Percentiles rank a stretch among this genome's conserved stretches.
Conservation (phyloP, 2,888 invertebrate species). For the Sesia bembeciformis region DNA sequence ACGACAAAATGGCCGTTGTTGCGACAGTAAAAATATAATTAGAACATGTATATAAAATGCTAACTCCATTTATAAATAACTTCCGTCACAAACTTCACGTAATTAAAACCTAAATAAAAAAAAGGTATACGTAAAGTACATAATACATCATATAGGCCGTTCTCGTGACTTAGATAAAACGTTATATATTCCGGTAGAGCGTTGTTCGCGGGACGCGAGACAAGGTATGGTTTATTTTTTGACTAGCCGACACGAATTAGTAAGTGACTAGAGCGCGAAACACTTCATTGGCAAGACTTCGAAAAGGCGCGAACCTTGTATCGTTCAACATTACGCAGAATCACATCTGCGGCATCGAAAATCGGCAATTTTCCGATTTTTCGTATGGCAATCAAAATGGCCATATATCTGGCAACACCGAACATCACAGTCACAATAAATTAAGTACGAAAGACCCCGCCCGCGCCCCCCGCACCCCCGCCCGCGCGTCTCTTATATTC, state of each 20-base stretch:
- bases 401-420: conserved; percentile 15
- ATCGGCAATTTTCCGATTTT: conserved; percentile 5
- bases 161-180: conserved; percentile 51
- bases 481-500: neutral
- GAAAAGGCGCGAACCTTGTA: conserved; percentile 16
- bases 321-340: conserved; percentile 7
- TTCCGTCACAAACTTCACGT: neutral
- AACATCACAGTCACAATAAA: conserved; percentile 40
- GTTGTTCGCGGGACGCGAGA: neutral
- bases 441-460: conserved; percentile 21
- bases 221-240: conserved; percentile 14
- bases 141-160: conserved; percentile 52
- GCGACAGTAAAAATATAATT: conserved; percentile 17
- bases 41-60: conserved; percentile 45
- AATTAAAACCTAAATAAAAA: conserved; percentile 20
- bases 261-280: conserved; percentile 68
- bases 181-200: neutral
- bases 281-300: conserved; percentile 61
- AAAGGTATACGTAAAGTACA: conserved; percentile 50
- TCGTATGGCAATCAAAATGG: conserved; percentile 31
- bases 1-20: conserved; percentile 26
- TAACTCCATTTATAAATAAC: conserved; percentile 33
- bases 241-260: conserved; percentile 69
- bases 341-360: neutral
- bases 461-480: conserved; percentile 10